Evolutionary conservation across 1,140 invertebrate species (phyloP).

Genomic region (Linepithema humile): DNA sequence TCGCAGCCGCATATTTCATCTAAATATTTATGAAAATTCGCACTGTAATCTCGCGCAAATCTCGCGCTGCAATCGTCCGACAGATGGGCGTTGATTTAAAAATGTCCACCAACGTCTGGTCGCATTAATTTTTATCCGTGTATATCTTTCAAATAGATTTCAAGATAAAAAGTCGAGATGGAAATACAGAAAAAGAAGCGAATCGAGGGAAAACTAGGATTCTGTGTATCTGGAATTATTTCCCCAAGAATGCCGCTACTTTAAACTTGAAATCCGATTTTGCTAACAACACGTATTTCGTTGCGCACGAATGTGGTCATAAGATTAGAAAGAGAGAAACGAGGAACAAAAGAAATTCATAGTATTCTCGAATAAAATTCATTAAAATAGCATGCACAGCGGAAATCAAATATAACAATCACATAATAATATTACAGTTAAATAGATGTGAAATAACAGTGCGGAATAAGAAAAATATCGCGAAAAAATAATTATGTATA

Average conservation of each 20-base stretch:
- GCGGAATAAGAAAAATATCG: no score
- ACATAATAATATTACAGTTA: no score
- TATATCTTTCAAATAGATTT: neutral
- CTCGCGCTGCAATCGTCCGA: neutral
- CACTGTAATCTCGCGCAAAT: no score
- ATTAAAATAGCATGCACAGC: neutral
- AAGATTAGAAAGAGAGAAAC: neutral
- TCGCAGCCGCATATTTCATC: neutral
- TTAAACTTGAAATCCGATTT: constrained; percentile 55
- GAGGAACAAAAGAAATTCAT: neutral
- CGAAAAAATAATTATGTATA: neutral
- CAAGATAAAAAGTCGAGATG: neutral
- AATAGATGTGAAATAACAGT: neutral
- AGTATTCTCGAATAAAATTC: neutral
- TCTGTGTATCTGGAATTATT: constrained; percentile 9
- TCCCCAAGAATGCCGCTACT: neutral
- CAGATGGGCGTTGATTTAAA: neutral
- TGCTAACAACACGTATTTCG: constrained; percentile 34
- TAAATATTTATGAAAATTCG: constrained; percentile 4
- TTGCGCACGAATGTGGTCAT: constrained; percentile 25
- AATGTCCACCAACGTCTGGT: neutral
- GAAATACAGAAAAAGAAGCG: no score
- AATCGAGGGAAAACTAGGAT: no score
- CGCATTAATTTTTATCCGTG: neutral
- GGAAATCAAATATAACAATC: neutral